A percentile compares a stretch with the other conserved stretches of the same genome.
phyloP scores from a whole-genome alignment of 2,888 invertebrate genomes.

The Acrobeloides nanus region DNA sequence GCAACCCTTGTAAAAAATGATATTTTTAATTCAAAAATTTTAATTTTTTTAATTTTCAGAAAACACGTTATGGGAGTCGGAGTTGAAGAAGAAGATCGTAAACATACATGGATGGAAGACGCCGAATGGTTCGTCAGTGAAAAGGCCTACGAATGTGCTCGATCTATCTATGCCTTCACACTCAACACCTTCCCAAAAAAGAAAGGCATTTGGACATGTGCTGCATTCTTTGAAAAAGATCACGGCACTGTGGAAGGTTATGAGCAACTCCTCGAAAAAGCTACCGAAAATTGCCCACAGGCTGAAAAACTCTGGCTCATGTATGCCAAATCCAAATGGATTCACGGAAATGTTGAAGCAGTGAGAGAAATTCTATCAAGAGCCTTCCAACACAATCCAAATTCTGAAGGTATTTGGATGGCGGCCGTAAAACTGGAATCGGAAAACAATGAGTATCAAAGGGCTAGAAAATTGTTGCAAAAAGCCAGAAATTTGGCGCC shows the following conservation, averaged over 20 bases:
- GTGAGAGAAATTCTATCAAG: slow-evolving; percentile 86
- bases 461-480: slow-evolving; percentile 34
- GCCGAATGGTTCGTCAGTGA: slow-evolving; percentile 65
- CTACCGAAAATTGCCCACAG: slow-evolving; percentile 93
- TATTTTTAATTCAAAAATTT: slow-evolving; percentile 5
- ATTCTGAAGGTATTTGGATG: slow-evolving; percentile 98
- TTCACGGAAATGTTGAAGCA: slow-evolving; percentile 83
- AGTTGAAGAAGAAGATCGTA: slow-evolving; percentile 92
- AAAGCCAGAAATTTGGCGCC: slow-evolving; percentile 43
- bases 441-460: slow-evolving; percentile 82
- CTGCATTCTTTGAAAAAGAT: slow-evolving; percentile 91
- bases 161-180: slow-evolving; percentile 89
- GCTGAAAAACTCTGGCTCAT: slow-evolving; percentile 96
- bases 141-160: slow-evolving; percentile 73
- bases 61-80: slow-evolving; percentile 74
- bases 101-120: slow-evolving; percentile 98
- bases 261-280: slow-evolving; percentile 79
- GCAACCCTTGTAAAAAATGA: slow-evolving; percentile 12
- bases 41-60: slow-evolving; percentile 43
- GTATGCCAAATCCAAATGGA: slow-evolving; percentile 98
- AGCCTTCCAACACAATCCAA: slow-evolving; percentile 88
- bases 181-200: slow-evolving; percentile 78
- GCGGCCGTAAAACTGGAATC: slow-evolving; percentile 97
- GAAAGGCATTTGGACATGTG: slow-evolving; percentile 93
- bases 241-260: slow-evolving; percentile 81